Base-by-base conservation (phyloP, 1,140 invertebrate genomes). In the Theocolax elegans region DNA sequence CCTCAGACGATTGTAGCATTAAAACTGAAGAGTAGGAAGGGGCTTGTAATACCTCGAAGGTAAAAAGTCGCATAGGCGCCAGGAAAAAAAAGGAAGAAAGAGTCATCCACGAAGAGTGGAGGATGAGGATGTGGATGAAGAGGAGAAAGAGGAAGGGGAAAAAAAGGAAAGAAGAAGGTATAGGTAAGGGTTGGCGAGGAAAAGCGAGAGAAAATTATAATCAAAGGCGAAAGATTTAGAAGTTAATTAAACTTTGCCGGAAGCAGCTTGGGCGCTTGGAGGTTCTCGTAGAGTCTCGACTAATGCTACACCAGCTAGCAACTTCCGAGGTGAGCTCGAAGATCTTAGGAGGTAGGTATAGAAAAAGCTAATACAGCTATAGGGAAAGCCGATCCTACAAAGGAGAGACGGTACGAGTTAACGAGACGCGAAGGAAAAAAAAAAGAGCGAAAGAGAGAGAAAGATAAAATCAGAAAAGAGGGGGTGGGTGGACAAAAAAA, bases 201-300 rank as follows among this genome's bases (percentile, higher is more conserved):
- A n/a, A 25, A 40, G 38, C n/a, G 25, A 44, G 53, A 67, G 53
- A 56, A 67, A 67, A 56, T 67, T 46, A 67, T 67, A 67, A 56
- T 67, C 64, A 67, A 67, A 67, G 53, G 64, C 64, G 38, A 46
- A 67, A 67, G 64, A 56, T 67, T 67, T 67, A 67, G 64, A 67
- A 67, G 64, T 67, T 67, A 67, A 67, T 67, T 67, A 67, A 67
- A 67, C 62, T 65, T 65, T 38, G 44, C 29, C 40, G 44, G 60
- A 63, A 63, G 60, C 60, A 63, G 59, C 59, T 62, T 62, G 59
- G 3, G 25, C 17, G 7, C 7, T 4, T 49, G 3, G 19, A 35
- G 31, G 31, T 35, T 35, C 31, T 10, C 31, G 31, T 10, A 35
- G 42, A 27, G 58, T 10, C 42, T 27, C 58, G 40, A 40, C 9